Evolutionary conservation across 2,888 invertebrate genomes (phyloP), one percentile per base, ranked within the genome.

Genomic region (Osmoderma eremita): DNA sequence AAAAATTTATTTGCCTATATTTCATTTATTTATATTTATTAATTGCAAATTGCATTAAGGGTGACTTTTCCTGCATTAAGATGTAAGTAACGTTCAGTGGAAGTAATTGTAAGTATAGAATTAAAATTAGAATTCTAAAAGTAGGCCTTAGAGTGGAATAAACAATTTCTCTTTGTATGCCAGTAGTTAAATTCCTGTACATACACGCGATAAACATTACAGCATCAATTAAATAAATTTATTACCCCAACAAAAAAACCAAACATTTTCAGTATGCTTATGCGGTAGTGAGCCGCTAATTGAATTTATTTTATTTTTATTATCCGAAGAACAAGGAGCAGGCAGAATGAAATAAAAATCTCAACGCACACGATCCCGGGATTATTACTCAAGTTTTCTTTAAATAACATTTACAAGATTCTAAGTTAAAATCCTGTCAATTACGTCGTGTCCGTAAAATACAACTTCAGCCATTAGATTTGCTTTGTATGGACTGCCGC

Each of bases 381-480:
- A 61, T 61, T 61, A 61, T 61, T 61, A 61, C 49, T 49, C 51
- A 39, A 24, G 63, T 39, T 48, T 63, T 53, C 54, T 65, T 65
- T 65, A 65, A 65, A 65, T 58, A 58, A 49, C 65, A 38, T 65
- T 56, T 65, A 65, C 65, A 65, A 65, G 65, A 38, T 54, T 54
- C 56, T 56, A 65, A 65, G 65, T 65, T 65, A 65, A 65, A 65
- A 65, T 65, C 65, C 65, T 65, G 65, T 65, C 65, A 65, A 65
- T 65, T 65, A 65, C 65, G 42, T 54, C 49, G 50, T 48, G 65
- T 65, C 56, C 49, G 56, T 65, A 41, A 65, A 65, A 65, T 65
- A 65, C 65, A 65, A 58, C 65, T 58, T 58, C 56, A 38, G 39
- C 65, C 58, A 65, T 56, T 65, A 65, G 56, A 65, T 65, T 56